These are phyloP conservation scores for Chymomyza procnemis DNA, from an alignment of 2,888 invertebrate genomes.

Conservation along the genomic window DNA sequence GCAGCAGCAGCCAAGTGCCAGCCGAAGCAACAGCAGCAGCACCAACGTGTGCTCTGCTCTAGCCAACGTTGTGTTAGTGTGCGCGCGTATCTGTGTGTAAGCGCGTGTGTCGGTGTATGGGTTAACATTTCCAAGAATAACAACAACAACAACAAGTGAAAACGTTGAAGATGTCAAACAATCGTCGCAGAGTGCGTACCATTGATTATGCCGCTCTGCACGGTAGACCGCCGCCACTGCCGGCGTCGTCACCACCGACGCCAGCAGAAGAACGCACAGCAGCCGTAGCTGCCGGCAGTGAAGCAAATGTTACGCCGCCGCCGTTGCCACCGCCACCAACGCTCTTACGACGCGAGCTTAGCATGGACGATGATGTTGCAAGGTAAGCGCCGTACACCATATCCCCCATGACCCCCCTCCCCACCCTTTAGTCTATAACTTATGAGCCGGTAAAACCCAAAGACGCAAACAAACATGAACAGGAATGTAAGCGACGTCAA, in stretches of 20 bases:
- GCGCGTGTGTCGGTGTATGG: slow-evolving; percentile 17
- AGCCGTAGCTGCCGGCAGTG: slow-evolving; percentile 11
- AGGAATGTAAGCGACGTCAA: not conserved
- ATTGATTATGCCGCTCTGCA: slow-evolving; percentile 60
- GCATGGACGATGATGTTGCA: slow-evolving; percentile 62
- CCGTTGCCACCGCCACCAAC: slow-evolving; percentile 42
- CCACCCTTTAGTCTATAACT: not conserved
- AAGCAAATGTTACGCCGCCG: slow-evolving; percentile 13
- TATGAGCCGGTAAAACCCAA: slow-evolving; percentile 1
- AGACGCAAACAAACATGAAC: not conserved
- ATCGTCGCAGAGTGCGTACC: slow-evolving; percentile 57
- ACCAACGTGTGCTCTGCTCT: slow-evolving; percentile 17
- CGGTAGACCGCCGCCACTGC: slow-evolving; percentile 37
- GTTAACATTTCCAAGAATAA: slow-evolving; percentile 54
- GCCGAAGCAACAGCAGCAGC: slow-evolving; percentile 15
- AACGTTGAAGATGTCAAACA: slow-evolving; percentile 53
- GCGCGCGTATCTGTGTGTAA: not conserved
- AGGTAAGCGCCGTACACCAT: slow-evolving; percentile 50
- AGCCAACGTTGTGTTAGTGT: slow-evolving; percentile 7
- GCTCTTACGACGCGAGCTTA: slow-evolving; percentile 55
- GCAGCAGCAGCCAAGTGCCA: slow-evolving; percentile 5
- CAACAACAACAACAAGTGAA: slow-evolving; percentile 24
- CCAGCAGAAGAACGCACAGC: not conserved
- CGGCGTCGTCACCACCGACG: not conserved
- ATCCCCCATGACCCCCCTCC: not conserved